Evolutionary conservation across 2,888 invertebrate genomes (phyloP).

Genomic region (Muschampia plurimacula): DNA sequence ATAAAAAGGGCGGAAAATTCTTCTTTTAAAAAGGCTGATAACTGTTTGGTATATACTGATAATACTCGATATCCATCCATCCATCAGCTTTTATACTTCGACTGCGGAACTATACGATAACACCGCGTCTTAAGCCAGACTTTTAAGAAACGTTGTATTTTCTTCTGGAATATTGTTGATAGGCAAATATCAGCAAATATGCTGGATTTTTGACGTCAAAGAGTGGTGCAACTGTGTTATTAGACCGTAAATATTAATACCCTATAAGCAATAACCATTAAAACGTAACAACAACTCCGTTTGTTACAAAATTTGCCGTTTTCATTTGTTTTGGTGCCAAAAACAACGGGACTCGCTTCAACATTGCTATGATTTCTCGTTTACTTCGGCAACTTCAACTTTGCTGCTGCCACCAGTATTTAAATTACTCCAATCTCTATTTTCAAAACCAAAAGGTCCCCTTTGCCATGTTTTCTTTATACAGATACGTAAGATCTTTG

Average conservation of each 20-base stretch:
- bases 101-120: too few relatives aligned
- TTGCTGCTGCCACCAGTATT: constrained; percentile 30
- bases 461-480: neutral
- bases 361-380: constrained; percentile 64
- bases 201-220: constrained; percentile 19
- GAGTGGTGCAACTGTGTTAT: constrained; percentile 22
- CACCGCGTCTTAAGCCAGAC: too few relatives aligned
- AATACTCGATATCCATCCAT: too few relatives aligned
- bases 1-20: too few relatives aligned
- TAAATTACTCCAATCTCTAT: constrained; percentile 5
- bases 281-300: constrained; percentile 33
- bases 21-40: too few relatives aligned
- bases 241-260: constrained; percentile 37
- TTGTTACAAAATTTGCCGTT: constrained; percentile 54
- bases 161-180: too few relatives aligned
- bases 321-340: constrained; percentile 72
- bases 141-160: too few relatives aligned
- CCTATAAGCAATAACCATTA: constrained; percentile 35
- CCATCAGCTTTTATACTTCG: too few relatives aligned
- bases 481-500: neutral
- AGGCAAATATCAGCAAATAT: neutral
- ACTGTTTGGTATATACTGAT: too few relatives aligned
- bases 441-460: neutral
- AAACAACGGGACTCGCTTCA: constrained; percentile 55
- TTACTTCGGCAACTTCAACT: constrained; percentile 48